These are phyloP conservation scores for Cylindroiulus punctatus DNA, from an alignment of 2,888 invertebrate genomes.

Conservation along the genomic window DNA sequence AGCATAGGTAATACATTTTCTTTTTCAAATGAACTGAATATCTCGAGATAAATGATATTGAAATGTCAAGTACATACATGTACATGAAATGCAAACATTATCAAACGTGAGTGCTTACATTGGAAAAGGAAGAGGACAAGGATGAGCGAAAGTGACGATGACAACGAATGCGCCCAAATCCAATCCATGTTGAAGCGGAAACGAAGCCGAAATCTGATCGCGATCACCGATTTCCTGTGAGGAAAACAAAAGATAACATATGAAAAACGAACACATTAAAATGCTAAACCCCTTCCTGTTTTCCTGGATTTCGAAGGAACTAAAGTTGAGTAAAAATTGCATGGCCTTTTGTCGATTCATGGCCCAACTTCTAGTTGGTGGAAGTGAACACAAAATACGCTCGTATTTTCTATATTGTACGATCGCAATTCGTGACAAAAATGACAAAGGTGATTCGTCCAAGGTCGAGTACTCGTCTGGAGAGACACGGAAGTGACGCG, in stretches of 20 bases:
- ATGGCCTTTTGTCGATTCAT: background rate
- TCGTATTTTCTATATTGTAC: too few relatives aligned
- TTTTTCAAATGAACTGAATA: too few relatives aligned
- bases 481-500: too few relatives aligned
- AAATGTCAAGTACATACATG: too few relatives aligned
- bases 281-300: background rate
- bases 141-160: conserved; percentile 7
- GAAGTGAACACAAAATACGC: background rate
- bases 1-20: too few relatives aligned
- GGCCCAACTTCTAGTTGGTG: background rate
- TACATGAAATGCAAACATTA: too few relatives aligned
- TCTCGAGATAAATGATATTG: too few relatives aligned
- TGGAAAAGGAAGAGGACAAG: background rate
- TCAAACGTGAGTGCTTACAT: background rate
- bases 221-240: background rate
- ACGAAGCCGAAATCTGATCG: background rate
- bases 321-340: background rate
- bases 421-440: too few relatives aligned
- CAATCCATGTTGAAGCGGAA: background rate
- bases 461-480: too few relatives aligned
- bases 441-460: too few relatives aligned
- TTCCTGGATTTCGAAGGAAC: background rate
- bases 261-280: background rate
- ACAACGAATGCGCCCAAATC: background rate
- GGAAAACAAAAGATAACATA: background rate